Evolutionary conservation across 35 echinoderm and acorn worm species (phyloP), one percentile per base, ranked within the genome.

Genomic region (Holothuria glaberrima): DNA sequence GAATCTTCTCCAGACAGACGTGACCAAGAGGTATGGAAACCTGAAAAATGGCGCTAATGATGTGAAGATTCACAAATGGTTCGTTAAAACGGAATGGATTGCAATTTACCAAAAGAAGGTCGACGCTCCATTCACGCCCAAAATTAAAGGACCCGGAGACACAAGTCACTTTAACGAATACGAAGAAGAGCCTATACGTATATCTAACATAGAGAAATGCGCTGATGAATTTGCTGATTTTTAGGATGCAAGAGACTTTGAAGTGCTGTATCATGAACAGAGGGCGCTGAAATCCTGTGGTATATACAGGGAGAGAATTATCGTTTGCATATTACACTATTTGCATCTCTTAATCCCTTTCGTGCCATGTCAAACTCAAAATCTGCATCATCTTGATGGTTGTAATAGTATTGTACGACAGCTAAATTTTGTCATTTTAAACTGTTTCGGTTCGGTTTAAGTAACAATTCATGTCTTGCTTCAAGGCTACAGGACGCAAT

Each of bases 91-190:
- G 30, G 96, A 98, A 78, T 98, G 96, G 96, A 98, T 98, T 22
- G 90, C 96, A 73, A 98, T 98, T 52, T 98, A 98, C 64, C 92
- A 98, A 69, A 94, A 98, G 88, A 94, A 90, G 96, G 96, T 98
- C 48, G 96, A 98, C 82, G 93, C 96, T 12, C 96, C 96, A 25
- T 98, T 98, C 52, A 78, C 94, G 75, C 96, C 96, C 34, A 91
- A 94, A 67, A 75, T 94, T 88, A 94, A 94, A 52, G 91, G 93
- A 28, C 72, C 90, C 20, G 91, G 96, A 22, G 96, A 98, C 85
- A 89, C 96, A 89, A 95, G 93, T 58, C 88, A 98, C 82, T 98
- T 98, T 71, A 93, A 98, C 77, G 96, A 98, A 68, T 98, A 98
- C 78, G 96, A 98, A 71, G 96, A 98, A 56, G 96, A 98, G 76